Evolutionary conservation across 1,140 invertebrate species (phyloP).

Genomic region (Tachypleus tridentatus): DNA sequence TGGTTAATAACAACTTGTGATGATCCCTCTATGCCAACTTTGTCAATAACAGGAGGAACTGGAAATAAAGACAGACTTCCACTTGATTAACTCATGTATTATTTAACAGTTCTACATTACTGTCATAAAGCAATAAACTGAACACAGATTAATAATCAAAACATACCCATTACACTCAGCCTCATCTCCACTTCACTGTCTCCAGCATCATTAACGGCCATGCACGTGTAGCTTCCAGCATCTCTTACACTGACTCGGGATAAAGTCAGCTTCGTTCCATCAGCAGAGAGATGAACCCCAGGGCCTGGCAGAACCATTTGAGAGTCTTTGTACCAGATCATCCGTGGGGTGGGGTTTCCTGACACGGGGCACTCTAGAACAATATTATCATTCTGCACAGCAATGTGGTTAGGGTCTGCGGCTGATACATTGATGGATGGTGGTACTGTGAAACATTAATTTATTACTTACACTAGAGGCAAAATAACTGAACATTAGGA

Average conservation of each 20-base stretch:
- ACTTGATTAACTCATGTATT: too few species aligned
- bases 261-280: slow-evolving; percentile 29
- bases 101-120: too few species aligned
- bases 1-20: slow-evolving; percentile 7
- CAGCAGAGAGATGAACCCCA: slow-evolving; percentile 26
- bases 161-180: neutral
- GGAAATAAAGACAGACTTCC: neutral
- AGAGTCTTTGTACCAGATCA: slow-evolving; percentile 34
- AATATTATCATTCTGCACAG: slow-evolving; percentile 9
- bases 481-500: too few species aligned
- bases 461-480: too few species aligned
- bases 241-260: slow-evolving; percentile 23
- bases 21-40: neutral
- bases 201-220: slow-evolving; percentile 34
- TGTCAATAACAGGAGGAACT: slow-evolving; percentile 16
- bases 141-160: neutral
- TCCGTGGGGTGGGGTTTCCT: slow-evolving; percentile 32
- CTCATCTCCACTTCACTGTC: slow-evolving; percentile 16
- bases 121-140: too few species aligned
- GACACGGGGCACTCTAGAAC: slow-evolving; percentile 28
- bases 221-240: slow-evolving; percentile 33
- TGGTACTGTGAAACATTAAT: slow-evolving; percentile 5
- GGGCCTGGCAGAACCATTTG: slow-evolving; percentile 15
- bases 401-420: slow-evolving; percentile 3
- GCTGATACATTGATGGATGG: slow-evolving; percentile 11